Percentiles rank a stretch among this genome's conserved stretches.
Conservation (phyloP, 2,113 vertebrate genomes). For the Hydrolagus affinis region DNA sequence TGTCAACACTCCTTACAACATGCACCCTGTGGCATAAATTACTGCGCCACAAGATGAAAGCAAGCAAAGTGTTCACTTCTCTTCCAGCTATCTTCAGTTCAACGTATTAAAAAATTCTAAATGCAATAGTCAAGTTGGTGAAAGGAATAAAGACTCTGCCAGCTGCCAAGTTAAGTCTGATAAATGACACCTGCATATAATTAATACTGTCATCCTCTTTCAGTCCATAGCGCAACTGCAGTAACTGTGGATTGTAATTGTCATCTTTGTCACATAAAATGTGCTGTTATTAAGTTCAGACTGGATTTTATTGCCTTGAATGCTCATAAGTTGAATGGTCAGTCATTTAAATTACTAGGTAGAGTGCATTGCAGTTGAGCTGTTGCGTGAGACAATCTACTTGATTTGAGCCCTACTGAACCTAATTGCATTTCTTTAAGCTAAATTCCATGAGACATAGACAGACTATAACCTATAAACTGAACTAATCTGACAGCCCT, state of each 20-base stretch:
- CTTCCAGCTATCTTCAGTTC: constrained; percentile 67
- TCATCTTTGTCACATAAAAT: constrained; percentile 80
- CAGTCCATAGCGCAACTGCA: constrained; percentile 59
- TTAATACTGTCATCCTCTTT: constrained; percentile 65
- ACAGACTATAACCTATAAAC: constrained; percentile 52
- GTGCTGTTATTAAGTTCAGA: constrained; percentile 77
- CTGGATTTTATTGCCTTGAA: constrained; percentile 72
- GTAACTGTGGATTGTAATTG: constrained; percentile 79
- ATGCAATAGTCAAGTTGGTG: constrained; percentile 63
- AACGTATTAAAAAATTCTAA: constrained; percentile 68
- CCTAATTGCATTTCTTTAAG: constrained; percentile 55
- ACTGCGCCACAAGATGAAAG: constrained; percentile 35
- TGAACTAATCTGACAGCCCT: constrained; percentile 47
- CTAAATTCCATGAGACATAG: constrained; percentile 41
- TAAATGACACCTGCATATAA: constrained; percentile 67
- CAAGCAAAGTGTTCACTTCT: constrained; percentile 53
- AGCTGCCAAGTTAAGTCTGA: constrained; percentile 71
- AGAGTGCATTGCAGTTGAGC: constrained; percentile 52
- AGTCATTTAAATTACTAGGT: constrained; percentile 74
- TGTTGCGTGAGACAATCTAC: constrained; percentile 54
- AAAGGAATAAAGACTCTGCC: constrained; percentile 57
- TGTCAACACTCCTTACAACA: not conserved
- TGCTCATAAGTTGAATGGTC: constrained; percentile 75
- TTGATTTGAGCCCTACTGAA: constrained; percentile 62
- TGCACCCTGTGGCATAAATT: constrained; percentile 7